Percentiles rank a stretch among this genome's conserved stretches.
These are phyloP conservation scores for Oophaga pumilio DNA, from an alignment of 2,113 vertebrate species.

Conservation along the genomic window DNA sequence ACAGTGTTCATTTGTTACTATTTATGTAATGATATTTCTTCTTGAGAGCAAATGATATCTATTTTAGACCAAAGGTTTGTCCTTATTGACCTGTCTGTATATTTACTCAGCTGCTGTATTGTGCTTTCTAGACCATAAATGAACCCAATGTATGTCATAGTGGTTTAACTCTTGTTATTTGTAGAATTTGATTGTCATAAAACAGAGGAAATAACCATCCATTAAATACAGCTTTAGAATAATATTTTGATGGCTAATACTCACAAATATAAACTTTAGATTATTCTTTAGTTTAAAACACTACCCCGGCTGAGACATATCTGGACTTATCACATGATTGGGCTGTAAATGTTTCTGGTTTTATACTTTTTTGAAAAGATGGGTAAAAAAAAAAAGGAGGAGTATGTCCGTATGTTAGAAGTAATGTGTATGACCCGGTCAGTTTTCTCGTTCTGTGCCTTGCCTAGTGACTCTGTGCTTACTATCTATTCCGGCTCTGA, in stretches of 20 bases:
- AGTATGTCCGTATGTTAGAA: too few relatives aligned
- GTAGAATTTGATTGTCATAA: background rate
- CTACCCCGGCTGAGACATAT: too few relatives aligned
- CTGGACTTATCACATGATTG: too few relatives aligned
- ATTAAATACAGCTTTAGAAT: background rate
- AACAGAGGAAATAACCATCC: background rate
- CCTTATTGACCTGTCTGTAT: background rate
- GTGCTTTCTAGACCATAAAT: background rate
- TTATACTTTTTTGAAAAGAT: too few relatives aligned
- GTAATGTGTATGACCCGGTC: too few relatives aligned
- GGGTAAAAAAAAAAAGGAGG: too few relatives aligned
- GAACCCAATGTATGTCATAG: background rate
- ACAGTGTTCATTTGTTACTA: background rate
- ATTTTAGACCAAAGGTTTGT: background rate
- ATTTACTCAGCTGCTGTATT: constrained; percentile 39
- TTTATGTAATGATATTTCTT: background rate
- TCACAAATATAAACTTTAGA: background rate
- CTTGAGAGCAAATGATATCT: constrained; percentile 7
- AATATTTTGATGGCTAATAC: background rate
- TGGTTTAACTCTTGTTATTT: background rate
- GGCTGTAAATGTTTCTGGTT: too few relatives aligned
- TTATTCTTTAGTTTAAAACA: too few relatives aligned
- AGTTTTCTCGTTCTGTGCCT: too few relatives aligned
- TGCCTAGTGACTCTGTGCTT: too few relatives aligned
- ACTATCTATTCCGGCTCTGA: too few relatives aligned